Evolutionary conservation across 2,113 vertebrate genomes (phyloP), one percentile per base, ranked within the genome.

Genomic region (Trematocara unimaculatum): DNA sequence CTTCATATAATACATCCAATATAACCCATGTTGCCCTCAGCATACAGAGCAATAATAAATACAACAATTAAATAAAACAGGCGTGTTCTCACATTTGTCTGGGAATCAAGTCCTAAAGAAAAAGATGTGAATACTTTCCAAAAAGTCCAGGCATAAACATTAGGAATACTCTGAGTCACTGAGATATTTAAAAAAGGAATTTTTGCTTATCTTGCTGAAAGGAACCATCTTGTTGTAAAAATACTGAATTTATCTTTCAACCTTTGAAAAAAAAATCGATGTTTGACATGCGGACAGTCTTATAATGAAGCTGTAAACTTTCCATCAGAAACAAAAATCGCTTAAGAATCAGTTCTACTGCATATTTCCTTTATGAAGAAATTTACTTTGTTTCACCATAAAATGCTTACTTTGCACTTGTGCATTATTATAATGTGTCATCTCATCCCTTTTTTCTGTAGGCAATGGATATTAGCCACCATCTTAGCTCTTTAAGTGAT

Each of bases 361-460:
- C 82, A 74, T 38, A 35, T 20, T 54, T 82, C 64, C 81, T 88
- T 87, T 79, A 86, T 86, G 87, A 91, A 31, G 49, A 93, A 91
- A 90, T 90, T 80, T 29, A 91, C 82, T 90, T 92, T 88, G 90
- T 88, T 85, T 87, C 51, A 90, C 83, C 56, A 18, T 15, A 83
- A 89, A n/a, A 90, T 95, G 95, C 95, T 95, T 94, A 94, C 91
- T 84, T 83, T 86, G 95, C 95, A 94, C 89, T 93, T 92, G 89
- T 90, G 88, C 90, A 87, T 93, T 94, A 94, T 94, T 91, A 84
- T 93, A 93, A 92, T 92, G 84, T 94, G 94, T 95, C 95, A 94
- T 85, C 86, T 94, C 94, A 91, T 90, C 84, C 29, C 82, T 87
- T 94, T 84, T 78, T 88, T 84, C 85, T 81, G 72, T 85, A 60